A percentile compares a stretch with the other conserved stretches of the same genome.
Evolutionary conservation across 2,888 invertebrate species (phyloP).

Genomic region (Agrotis segetum): DNA sequence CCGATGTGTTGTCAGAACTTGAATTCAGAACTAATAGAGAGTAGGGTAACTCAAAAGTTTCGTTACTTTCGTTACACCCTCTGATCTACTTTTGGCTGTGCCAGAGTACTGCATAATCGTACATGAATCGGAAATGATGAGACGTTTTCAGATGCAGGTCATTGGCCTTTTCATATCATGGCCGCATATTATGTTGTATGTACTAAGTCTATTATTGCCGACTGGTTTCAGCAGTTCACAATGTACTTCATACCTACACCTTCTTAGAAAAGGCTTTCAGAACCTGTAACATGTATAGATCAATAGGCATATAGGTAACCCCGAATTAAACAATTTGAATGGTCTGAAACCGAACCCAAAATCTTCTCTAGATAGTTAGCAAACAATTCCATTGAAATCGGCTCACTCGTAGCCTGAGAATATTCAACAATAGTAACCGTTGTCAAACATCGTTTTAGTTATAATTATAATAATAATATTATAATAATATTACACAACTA

Average conservation of each 20-base stretch:
- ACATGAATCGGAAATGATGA: background rate
- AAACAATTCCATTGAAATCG: conserved; percentile 25
- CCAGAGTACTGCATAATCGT: background rate
- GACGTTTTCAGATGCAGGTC: background rate
- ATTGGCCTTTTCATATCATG: too few relatives aligned
- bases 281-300: background rate
- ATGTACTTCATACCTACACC: background rate
- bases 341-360: conserved; percentile 9
- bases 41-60: too few relatives aligned
- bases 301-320: background rate
- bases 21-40: too few relatives aligned
- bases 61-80: too few relatives aligned
- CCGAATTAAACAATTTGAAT: conserved; percentile 5
- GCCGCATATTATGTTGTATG: too few relatives aligned
- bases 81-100: background rate
- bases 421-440: conserved; percentile 27
- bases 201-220: background rate
- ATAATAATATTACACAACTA: too few relatives aligned
- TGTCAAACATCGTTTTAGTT: conserved; percentile 17
- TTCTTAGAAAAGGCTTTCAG: background rate
- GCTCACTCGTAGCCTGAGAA: conserved; percentile 14
- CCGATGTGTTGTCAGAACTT: too few relatives aligned
- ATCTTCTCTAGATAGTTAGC: conserved; percentile 24
- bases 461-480: too few relatives aligned
- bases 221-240: background rate